phyloP scores from a whole-genome alignment of 1,140 invertebrate genomes.

The Gonioctena quinquepunctata region DNA sequence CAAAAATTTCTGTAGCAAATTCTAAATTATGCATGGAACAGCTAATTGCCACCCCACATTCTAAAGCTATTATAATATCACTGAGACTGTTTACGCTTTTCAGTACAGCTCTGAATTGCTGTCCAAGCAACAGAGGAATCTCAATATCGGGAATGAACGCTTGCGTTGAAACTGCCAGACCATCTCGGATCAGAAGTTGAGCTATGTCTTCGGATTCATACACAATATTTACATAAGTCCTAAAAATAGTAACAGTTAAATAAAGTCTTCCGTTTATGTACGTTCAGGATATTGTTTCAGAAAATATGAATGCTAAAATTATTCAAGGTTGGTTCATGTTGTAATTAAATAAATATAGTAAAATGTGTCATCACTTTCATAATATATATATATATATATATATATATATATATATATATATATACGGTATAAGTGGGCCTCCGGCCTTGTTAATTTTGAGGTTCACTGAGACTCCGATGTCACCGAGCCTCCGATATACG shows the following conservation, averaged over 20 bases:
- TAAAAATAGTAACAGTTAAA: too few relatives aligned
- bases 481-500: too few relatives aligned
- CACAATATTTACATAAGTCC: slow-evolving; percentile 61
- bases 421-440: too few relatives aligned
- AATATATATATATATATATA: too few relatives aligned
- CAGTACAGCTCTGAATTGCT: slow-evolving; percentile 43
- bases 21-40: slow-evolving; percentile 44
- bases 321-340: too few relatives aligned
- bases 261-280: slow-evolving; percentile 25
- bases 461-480: too few relatives aligned
- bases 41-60: slow-evolving; percentile 34
- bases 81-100: slow-evolving; percentile 37
- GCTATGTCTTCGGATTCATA: slow-evolving; percentile 56
- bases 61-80: slow-evolving; percentile 40
- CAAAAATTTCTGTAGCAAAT: slow-evolving; percentile 34
- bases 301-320: not conserved
- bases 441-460: too few relatives aligned
- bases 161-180: slow-evolving; percentile 48
- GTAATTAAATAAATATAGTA: too few relatives aligned
- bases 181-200: slow-evolving; percentile 53
- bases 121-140: slow-evolving; percentile 38
- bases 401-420: too few relatives aligned
- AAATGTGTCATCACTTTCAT: too few relatives aligned
- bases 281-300: too few relatives aligned
- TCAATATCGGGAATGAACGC: slow-evolving; percentile 27